These are phyloP conservation scores for Protobothrops flavoviridis DNA, from an alignment of 2,113 vertebrate species.

Conservation along the genomic window DNA sequence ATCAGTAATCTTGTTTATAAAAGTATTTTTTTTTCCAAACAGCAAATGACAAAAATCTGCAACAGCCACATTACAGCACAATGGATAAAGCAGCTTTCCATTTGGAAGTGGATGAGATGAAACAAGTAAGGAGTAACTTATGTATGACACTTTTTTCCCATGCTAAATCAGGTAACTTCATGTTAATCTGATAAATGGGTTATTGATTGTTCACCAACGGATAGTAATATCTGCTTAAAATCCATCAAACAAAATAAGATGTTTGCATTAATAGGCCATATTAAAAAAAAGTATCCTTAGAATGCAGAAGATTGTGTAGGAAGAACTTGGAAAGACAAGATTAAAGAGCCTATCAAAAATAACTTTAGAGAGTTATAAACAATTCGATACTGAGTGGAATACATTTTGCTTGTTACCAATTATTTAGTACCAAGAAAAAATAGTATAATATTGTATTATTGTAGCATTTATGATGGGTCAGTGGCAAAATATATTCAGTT, in stretches of 20 bases:
- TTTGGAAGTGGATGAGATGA: constrained; percentile 9
- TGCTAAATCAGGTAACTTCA: constrained; percentile 19
- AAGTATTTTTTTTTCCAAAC: constrained; percentile 21
- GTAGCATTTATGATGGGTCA: neutral
- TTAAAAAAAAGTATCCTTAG: neutral
- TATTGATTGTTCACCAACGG: neutral
- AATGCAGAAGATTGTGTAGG: neutral
- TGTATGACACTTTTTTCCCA: constrained; percentile 25
- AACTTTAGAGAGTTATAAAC: neutral
- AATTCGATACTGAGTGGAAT: neutral
- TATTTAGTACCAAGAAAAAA: neutral
- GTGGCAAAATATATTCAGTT: neutral
- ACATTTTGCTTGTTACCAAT: constrained; percentile 11
- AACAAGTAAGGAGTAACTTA: constrained; percentile 43
- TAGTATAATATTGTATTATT: neutral
- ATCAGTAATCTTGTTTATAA: neutral
- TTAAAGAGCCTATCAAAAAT: neutral
- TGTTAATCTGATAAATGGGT: constrained; percentile 46
- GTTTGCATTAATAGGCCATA: neutral
- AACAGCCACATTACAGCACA: constrained; percentile 15
- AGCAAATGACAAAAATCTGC: constrained; percentile 47
- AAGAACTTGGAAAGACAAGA: neutral
- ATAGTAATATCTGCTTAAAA: neutral
- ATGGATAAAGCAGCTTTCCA: constrained; percentile 26
- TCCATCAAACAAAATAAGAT: neutral